Evolutionary conservation across 2,888 invertebrate genomes (phyloP), one percentile per base, ranked within the genome.

Genomic region (Lucinisca nassula): DNA sequence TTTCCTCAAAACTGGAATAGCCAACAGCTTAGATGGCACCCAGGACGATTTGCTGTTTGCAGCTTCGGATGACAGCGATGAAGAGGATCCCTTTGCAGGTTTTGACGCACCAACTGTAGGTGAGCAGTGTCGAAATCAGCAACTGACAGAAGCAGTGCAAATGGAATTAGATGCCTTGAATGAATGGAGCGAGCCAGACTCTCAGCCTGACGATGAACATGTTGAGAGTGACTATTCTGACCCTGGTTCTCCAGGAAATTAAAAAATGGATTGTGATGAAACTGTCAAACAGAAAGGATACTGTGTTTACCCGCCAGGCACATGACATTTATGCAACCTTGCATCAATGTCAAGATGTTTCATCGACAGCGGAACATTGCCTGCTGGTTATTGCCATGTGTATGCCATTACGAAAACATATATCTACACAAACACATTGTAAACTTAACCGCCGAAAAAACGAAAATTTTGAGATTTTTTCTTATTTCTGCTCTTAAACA

Each of bases 11-110:
- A n/a, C n/a, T n/a, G n/a, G n/a, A n/a, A 72, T 72, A 17, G 2
- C 37, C 32, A 38, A 37, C 10, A 24, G 4, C 37, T 24, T 72
- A 21, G 37, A 35, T 35, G 72, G 72, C 35, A 38, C 35, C 4
- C 6, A 72, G 72, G 72, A 72, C 37, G n/a, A n/a, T n/a, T n/a
- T n/a, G 72, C 27, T 58, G 27, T 72, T 72, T 24, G n/a, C n/a
- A 17, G 21, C 17, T 6, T 72, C 72, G 37, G 72, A 72, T 17
- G 72, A 72, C 40, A 27, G 27, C 27, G 72, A 72, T 10, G 72
- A 72, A 6, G 72, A 37, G 40, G 72, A 72, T 24, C n/a, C 37
- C 1, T 35, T 72, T 72, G 72, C 17, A 4, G 72, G 72, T 21
- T 67, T 67, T 21, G 51, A 51, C 21, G 21, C 51, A 4, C 51